phyloP scores from a whole-genome alignment of 2,113 vertebrate genomes.

The Forbesichthys agassizii region DNA sequence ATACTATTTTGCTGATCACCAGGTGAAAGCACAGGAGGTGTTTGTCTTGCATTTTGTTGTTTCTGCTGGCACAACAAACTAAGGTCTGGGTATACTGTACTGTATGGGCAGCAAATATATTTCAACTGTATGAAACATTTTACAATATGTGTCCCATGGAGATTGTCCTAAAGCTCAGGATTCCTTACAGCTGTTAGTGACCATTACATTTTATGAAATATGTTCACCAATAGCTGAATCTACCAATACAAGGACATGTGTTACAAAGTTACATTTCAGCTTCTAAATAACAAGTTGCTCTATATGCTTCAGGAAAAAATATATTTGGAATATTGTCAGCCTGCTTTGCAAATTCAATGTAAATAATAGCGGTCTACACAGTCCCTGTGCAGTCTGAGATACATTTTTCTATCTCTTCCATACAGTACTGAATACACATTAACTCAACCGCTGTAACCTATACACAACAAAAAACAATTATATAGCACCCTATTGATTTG shows the following conservation, averaged over 20 bases:
- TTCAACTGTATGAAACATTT: conserved; percentile 3
- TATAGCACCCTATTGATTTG: conserved; percentile 64
- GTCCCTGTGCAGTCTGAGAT: not conserved
- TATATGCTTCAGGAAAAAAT: not conserved
- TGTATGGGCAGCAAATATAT: conserved; percentile 9
- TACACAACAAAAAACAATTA: conserved; percentile 48
- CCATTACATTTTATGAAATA: no score
- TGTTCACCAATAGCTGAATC: not conserved
- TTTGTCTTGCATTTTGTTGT: conserved; percentile 36
- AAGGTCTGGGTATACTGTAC: conserved; percentile 3
- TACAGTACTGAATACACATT: conserved; percentile 15
- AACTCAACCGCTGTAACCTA: conserved; percentile 28
- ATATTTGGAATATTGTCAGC: not conserved
- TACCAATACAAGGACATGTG: not conserved
- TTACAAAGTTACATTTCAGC: not conserved
- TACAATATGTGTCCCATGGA: conserved; percentile 15
- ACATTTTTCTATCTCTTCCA: conserved; percentile 2
- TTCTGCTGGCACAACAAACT: conserved; percentile 33
- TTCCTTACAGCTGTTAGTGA: no score
- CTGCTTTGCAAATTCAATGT: no score
- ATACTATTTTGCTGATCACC: conserved; percentile 67
- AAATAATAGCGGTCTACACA: no score
- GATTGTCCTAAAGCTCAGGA: no score
- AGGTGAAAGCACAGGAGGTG: conserved; percentile 40
- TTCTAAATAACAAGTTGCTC: not conserved